Evolutionary conservation across 2,888 invertebrate species (phyloP), one percentile per base, ranked within the genome.

Genomic region (Erebia ligea): DNA sequence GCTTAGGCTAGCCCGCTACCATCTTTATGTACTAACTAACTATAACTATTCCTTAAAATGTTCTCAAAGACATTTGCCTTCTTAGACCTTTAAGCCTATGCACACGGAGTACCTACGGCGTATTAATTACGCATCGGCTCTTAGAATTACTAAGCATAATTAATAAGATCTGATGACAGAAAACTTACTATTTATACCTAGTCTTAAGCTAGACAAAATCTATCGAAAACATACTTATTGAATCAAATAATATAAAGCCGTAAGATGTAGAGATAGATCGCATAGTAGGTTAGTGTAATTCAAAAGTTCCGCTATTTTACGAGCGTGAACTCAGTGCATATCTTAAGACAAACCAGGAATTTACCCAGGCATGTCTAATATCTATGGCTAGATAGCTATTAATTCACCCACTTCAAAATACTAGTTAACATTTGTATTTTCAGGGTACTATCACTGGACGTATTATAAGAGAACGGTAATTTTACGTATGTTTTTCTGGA

Each of bases 341-440:
- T 57, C 42, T 15, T n/a, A 19, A 42, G 42, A 57, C 54, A 45
- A 19, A 45, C 45, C 56, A 42, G 21, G 56, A 66, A 66, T 56
- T 57, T 42, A 15, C 21, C n/a, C 13, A 45, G 48, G 21, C 48
- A 62, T 48, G 61, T 42, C 8, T 40, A 40, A 40, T 13, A 10
- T 10, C 40, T 57, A 56, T 17, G 19, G 19, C 21, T 45, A 48
- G 21, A 62, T 19, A 61, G 19, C 21, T 48, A 45, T 62, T 62
- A 25, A 48, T 62, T 62, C 21, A 48, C 19, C 40, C 17, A 19
- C 42, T 61, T 61, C 5, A 42, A 61, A 62, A 62, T 48, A 34
- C 62, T 45, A 62, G 45, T 62, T 62, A 62, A 25, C 62, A 62
- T 62, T 62, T 48, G 62, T 48, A 48, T 62, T 19, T 48, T 62